Conservation (phyloP, 2,113 vertebrate species). For the Epinephelus cyanopodus region DNA sequence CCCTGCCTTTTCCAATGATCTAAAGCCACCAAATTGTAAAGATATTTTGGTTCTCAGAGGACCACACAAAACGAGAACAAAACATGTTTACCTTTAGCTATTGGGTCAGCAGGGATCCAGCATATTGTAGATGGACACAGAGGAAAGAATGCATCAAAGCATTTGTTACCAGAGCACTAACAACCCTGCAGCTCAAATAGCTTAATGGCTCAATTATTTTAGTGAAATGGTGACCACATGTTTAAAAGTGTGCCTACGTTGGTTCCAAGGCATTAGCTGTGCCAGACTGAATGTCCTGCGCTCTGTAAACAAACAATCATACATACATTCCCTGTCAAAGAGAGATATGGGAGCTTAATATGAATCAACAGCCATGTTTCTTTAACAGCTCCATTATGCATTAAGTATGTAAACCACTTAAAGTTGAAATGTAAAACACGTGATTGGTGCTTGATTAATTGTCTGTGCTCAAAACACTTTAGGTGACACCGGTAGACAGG, state of each 20-base stretch:
- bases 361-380: constrained; percentile 13
- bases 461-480: constrained; percentile 28
- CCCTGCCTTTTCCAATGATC: constrained; percentile 36
- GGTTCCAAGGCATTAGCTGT: constrained; percentile 48
- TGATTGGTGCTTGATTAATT: constrained; percentile 17
- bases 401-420: constrained; percentile 37
- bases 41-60: constrained; percentile 61
- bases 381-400: constrained; percentile 21
- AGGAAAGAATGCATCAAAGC: constrained; percentile 58
- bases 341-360: not conserved
- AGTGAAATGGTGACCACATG: constrained; percentile 56
- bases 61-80: constrained; percentile 63
- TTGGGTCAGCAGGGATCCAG: constrained; percentile 29
- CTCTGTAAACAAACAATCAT: constrained; percentile 50
- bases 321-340: constrained; percentile 1
- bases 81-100: constrained; percentile 66
- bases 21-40: constrained; percentile 38
- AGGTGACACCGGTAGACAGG: not conserved
- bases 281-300: constrained; percentile 38
- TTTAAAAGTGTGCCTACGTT: constrained; percentile 46
- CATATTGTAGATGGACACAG: constrained; percentile 34
- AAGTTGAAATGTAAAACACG: constrained; percentile 31
- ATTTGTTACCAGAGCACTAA: constrained; percentile 66
- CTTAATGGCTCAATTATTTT: constrained; percentile 71
- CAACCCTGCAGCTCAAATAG: constrained; percentile 43